Base-by-base conservation (phyloP, 1,140 invertebrate species). In the Acromyrmex heyeri region DNA sequence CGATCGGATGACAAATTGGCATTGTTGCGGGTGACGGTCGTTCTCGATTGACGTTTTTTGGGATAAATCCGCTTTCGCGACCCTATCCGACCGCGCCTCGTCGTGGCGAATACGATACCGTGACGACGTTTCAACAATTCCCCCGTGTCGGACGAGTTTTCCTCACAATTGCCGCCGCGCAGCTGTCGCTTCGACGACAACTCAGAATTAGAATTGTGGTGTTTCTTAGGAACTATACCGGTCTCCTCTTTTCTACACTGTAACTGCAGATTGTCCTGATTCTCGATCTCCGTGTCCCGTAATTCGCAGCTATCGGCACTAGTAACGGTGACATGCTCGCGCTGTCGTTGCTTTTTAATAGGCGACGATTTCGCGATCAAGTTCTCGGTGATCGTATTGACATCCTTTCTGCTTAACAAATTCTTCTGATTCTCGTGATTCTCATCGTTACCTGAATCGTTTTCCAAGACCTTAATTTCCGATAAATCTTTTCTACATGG, bases 201-300 rank as follows among this genome's bases (percentile, higher is more conserved):
- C 44, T 85, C 90, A 12, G 64, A 55, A 27, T 88, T 90, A 0
- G 88, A 81, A 53, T 90, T 92, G 57, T 91, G 92, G 73, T 91
- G 91, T 57, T 93, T 94, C 34, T 91, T 78, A 12, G 89, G 78
- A 83, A 83, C 79, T 55, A 92, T 92, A 14, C 67, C 83, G 3
- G 89, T 81, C 1, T 88, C 91, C 21, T 90, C 90, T 18, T 92
- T 93, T 8, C 79, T 86, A 14, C 83, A 92, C 16, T 86, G 72
- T 14, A 90, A 79, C 30, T 81, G 77, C 1, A 90, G 34, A 75
- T 79, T 91, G 34, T 93, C 91, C 8, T 92, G 90, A 64, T 94
- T 93, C 44, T 94, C 92, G 8, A 85, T 91, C n/a, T 93, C 92
- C 0, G 77, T 62, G n/a, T 89, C 87, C 7, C 72, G 83, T 0